Conservation (phyloP, 2,888 invertebrate species). For the Lasioglossum morio region DNA sequence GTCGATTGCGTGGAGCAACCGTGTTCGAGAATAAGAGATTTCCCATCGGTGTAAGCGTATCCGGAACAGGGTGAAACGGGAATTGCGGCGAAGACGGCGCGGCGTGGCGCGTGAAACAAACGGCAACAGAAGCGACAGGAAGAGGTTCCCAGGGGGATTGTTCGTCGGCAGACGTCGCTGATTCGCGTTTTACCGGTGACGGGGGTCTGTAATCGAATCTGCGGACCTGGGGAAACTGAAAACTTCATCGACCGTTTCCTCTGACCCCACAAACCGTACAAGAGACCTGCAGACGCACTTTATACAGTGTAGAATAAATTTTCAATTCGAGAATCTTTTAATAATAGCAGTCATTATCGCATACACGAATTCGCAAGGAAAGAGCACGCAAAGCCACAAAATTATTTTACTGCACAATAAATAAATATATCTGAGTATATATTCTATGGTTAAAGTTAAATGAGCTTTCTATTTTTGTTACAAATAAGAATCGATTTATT, state of each 20-base stretch:
- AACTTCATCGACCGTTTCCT: slow-evolving; percentile 71
- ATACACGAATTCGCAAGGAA: too few species aligned
- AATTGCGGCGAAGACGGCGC: background rate
- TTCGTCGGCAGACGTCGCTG: slow-evolving; percentile 3
- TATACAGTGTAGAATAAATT: background rate
- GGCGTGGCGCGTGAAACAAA: background rate
- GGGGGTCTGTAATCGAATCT: slow-evolving; percentile 77
- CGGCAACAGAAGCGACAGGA: background rate
- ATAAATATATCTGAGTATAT: too few species aligned
- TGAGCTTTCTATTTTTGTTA: too few species aligned
- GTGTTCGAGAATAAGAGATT: background rate
- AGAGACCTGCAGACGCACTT: background rate
- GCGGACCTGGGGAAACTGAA: slow-evolving; percentile 74
- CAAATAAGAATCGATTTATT: too few species aligned
- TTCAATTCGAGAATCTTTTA: background rate
- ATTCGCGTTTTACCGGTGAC: slow-evolving; percentile 70
- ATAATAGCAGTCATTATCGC: too few species aligned
- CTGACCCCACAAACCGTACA: background rate
- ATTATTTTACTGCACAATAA: too few species aligned
- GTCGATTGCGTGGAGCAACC: background rate
- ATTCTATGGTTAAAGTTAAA: too few species aligned
- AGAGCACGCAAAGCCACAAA: too few species aligned
- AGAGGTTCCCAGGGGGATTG: slow-evolving; percentile 19
- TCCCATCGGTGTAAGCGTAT: background rate
- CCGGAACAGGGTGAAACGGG: background rate